Evolutionary conservation across 2,113 vertebrate species (phyloP).

Genomic region (Catharus fuscescens): DNA sequence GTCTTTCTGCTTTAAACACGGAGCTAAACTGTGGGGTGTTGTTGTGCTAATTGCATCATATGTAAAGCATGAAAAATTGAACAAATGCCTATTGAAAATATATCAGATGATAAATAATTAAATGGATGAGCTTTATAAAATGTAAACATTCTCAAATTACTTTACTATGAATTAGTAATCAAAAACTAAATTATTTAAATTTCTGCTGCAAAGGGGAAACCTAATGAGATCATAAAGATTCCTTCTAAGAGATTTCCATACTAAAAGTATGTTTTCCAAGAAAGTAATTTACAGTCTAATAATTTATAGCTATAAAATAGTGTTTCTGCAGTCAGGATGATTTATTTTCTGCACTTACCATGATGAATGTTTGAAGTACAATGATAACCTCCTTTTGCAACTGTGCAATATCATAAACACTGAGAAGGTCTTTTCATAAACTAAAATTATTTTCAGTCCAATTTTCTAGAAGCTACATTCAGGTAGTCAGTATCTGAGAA

Average conservation of each 20-base stretch:
- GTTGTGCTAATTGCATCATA: not conserved
- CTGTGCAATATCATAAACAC: not conserved
- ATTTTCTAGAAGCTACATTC: slow-evolving; percentile 8
- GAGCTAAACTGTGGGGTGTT: not conserved
- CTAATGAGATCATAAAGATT: slow-evolving; percentile 50
- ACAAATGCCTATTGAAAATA: slow-evolving; percentile 3
- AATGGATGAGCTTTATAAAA: slow-evolving; percentile 20
- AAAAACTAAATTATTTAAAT: slow-evolving; percentile 59
- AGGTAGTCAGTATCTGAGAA: not conserved
- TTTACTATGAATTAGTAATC: slow-evolving; percentile 56
- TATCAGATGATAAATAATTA: slow-evolving; percentile 45
- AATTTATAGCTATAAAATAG: slow-evolving; percentile 31
- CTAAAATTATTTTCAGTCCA: not conserved
- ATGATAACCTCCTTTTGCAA: not conserved
- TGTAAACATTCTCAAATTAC: slow-evolving; percentile 53
- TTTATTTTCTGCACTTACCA: slow-evolving; percentile 13
- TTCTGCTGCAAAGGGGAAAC: not conserved
- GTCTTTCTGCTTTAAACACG: not conserved
- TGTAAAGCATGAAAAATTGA: slow-evolving; percentile 38
- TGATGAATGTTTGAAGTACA: not conserved
- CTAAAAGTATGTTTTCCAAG: slow-evolving; percentile 16
- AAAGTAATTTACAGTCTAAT: slow-evolving; percentile 1
- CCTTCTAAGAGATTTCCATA: not conserved
- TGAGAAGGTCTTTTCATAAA: not conserved
- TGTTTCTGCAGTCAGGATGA: slow-evolving; percentile 18